Conservation (phyloP, 2,113 vertebrate species). For the Lycocorax pyrrhopterus region DNA sequence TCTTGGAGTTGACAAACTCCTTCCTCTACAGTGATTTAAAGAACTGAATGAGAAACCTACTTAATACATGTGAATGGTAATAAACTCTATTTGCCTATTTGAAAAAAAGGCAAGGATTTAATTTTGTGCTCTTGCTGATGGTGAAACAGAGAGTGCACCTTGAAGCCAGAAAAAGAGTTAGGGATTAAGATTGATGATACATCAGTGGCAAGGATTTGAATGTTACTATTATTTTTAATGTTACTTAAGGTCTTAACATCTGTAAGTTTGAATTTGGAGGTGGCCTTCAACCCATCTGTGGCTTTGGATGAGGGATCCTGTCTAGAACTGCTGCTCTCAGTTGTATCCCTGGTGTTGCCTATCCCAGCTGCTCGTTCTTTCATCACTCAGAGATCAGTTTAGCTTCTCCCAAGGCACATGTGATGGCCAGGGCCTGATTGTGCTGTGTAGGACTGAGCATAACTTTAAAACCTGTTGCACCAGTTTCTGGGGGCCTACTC, state of each 20-base stretch:
- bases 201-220: not conserved
- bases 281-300: not conserved
- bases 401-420: not conserved
- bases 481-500: not conserved
- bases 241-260: not conserved
- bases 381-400: not conserved
- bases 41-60: not conserved
- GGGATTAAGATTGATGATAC: not conserved
- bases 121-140: not conserved
- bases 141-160: not conserved
- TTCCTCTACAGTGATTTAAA: not conserved
- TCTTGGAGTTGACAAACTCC: not conserved
- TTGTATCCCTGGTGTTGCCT: not conserved
- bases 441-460: not conserved
- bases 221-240: not conserved
- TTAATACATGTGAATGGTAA: not conserved
- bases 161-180: not conserved
- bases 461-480: slow-evolving; percentile 21
- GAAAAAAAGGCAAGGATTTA: not conserved
- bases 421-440: not conserved
- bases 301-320: not conserved
- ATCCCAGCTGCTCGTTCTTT: not conserved
- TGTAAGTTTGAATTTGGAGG: not conserved
- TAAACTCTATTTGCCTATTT: not conserved
- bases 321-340: not conserved